Conservation (phyloP, 2,888 invertebrate species). For the Cheilosia vulpina region DNA sequence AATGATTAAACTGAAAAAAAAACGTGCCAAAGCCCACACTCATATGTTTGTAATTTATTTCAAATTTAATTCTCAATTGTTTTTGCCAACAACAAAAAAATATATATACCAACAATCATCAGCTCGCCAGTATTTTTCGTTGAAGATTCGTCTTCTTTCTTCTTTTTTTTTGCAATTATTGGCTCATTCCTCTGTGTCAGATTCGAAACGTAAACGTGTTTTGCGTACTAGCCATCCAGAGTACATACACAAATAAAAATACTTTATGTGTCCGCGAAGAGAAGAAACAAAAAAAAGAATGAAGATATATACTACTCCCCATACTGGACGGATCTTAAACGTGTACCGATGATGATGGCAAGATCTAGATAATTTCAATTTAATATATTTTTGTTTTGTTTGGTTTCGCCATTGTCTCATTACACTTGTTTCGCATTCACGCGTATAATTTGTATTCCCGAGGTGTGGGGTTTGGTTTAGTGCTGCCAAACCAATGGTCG, state of each 20-base stretch:
- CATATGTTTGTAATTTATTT: constrained; percentile 34
- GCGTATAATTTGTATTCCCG: constrained; percentile 12
- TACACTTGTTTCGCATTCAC: constrained; percentile 39
- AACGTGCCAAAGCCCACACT: constrained; percentile 35
- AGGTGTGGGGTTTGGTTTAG: constrained; percentile 29
- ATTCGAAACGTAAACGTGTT: constrained; percentile 62
- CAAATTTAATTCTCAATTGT: constrained; percentile 44
- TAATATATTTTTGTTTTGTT: constrained; percentile 5
- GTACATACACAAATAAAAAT: constrained; percentile 7
- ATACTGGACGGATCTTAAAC: constrained; percentile 9
- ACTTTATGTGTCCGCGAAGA: background rate
- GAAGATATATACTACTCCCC: background rate
- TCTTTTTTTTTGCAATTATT: constrained; percentile 28
- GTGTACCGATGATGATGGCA: constrained; percentile 8
- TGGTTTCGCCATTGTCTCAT: constrained; percentile 21
- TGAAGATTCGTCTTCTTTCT: background rate
- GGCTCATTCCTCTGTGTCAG: constrained; percentile 17
- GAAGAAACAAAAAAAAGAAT: background rate
- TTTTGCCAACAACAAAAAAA: constrained; percentile 13
- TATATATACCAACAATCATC: constrained; percentile 5
- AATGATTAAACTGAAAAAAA: background rate
- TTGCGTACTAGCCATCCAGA: constrained; percentile 31
- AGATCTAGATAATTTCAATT: constrained; percentile 42
- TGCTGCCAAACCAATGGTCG: constrained; percentile 6
- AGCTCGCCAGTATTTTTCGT: constrained; percentile 5